Evolutionary conservation across 2,888 invertebrate genomes (phyloP).

Genomic region (Ophion costatus): DNA sequence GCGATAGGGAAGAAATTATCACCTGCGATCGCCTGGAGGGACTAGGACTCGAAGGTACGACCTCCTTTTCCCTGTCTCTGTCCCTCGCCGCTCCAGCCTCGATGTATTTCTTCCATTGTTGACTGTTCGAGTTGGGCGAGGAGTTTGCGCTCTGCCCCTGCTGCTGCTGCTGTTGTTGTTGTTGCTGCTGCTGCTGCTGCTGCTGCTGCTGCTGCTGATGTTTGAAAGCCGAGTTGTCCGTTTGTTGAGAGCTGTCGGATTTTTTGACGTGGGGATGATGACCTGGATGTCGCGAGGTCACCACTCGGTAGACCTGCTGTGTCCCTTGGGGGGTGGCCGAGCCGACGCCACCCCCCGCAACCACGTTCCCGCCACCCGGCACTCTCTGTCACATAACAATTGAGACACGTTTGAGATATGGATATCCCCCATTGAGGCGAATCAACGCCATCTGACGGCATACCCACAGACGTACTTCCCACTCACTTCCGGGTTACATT

Average conservation of each 20-base stretch:
- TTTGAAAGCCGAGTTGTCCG: constrained; percentile 84
- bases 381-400: constrained; percentile 74
- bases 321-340: constrained; percentile 82
- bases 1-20: constrained; percentile 3
- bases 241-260: constrained; percentile 85
- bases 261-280: constrained; percentile 82
- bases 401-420: neutral
- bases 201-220: constrained; percentile 75
- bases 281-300: constrained; percentile 79
- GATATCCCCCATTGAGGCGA: neutral
- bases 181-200: constrained; percentile 71
- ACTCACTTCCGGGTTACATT: too few species aligned
- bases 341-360: constrained; percentile 82
- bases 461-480: too few species aligned
- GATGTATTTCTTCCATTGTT: constrained; percentile 84
- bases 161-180: constrained; percentile 59
- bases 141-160: constrained; percentile 71
- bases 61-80: constrained; percentile 81
- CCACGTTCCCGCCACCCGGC: constrained; percentile 80
- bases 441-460: too few species aligned
- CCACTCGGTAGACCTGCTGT: constrained; percentile 81
- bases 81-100: constrained; percentile 82
- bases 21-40: constrained; percentile 81
- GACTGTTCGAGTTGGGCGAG: constrained; percentile 80
- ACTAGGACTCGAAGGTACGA: constrained; percentile 81